Base-by-base conservation (phyloP, 2,113 vertebrate genomes). In the Procavia capensis region DNA sequence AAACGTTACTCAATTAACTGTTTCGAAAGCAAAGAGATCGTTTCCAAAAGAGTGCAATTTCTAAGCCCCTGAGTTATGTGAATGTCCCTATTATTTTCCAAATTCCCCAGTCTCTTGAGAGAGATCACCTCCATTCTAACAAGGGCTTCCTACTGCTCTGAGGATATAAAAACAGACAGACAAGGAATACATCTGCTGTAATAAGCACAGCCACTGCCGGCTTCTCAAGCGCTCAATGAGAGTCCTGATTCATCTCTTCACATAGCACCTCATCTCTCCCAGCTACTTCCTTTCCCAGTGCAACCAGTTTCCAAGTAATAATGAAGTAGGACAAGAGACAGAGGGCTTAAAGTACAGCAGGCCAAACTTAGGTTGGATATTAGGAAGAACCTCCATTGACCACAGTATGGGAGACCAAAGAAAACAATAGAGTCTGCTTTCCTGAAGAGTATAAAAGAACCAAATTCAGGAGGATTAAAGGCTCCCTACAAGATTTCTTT, bases 1-100 rank as follows among this genome's bases (percentile, higher is more conserved):
- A 96, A 98, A 96, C 14, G 47, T 59, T 93, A 86, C 86, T 96
- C 94, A 96, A 92, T 97, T 97, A 96, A 89, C 94, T 96, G 34
- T 93, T 97, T 96, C 57, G 0, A 97, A 97, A 93, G 81, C 91
- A 95, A 63, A 79, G 41, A 57, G 41, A 10, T 76, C 79, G 19
- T 91, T 54, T 96, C 92, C 88, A 59, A 96, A 91, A 64, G 68
- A 93, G 50, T 83, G 63, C 47, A 50, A 95, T 75, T 93, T 94
- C 75, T 93, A 88, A 82, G 72, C 50, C 80, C 43, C 63, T 88
- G 74, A 92, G 88, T 82, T 88, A 45, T 43, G 81, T 88, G 75
- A 74, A 88, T 34, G 29, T 25, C 7, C 27, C 59, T 91, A 14
- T 91, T 89, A 63, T 89, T 95, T 98, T 88, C 86, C 66, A 84